Percentiles rank a stretch among this genome's conserved stretches.
Conservation (phyloP, 2,113 vertebrate species). For the Tachysurus vachellii region DNA sequence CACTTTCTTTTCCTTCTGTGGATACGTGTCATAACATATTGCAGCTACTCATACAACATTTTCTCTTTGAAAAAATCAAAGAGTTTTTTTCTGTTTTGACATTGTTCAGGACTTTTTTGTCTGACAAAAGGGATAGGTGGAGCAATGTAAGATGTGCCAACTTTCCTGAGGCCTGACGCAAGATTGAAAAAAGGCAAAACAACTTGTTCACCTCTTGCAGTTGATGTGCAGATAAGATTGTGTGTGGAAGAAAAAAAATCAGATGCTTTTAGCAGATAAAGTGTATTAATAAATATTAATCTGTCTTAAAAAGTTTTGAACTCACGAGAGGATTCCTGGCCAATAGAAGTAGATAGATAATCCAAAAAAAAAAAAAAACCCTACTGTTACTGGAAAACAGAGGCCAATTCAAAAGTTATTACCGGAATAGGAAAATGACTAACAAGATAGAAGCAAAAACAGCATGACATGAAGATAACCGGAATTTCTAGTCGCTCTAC, state of each 20-base stretch:
- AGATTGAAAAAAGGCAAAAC: conserved; percentile 54
- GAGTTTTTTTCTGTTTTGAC: not conserved
- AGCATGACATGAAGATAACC: not conserved
- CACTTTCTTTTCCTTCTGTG: not conserved
- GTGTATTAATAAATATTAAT: too few species aligned
- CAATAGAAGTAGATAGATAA: not conserved
- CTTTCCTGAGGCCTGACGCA: conserved; percentile 63
- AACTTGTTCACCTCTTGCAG: not conserved
- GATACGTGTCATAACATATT: not conserved
- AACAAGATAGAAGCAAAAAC: not conserved
- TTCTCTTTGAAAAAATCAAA: conserved; percentile 18
- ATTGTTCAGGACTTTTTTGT: conserved; percentile 53
- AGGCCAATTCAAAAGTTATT: not conserved
- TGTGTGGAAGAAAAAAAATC: not conserved
- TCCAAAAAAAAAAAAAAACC: not conserved
- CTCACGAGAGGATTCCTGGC: not conserved
- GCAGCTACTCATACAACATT: not conserved
- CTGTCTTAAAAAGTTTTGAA: too few species aligned
- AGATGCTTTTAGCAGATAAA: not conserved
- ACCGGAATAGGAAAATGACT: not conserved
- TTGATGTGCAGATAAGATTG: not conserved
- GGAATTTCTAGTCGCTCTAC: not conserved
- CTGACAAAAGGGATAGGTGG: conserved; percentile 51
- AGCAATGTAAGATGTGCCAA: conserved; percentile 64
- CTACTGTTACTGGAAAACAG: not conserved